Evolutionary conservation across 2,797 vertebrate genomes (phyloP), one percentile per base, ranked within the genome.

Genomic region (Arnoldichthys spilopterus): DNA sequence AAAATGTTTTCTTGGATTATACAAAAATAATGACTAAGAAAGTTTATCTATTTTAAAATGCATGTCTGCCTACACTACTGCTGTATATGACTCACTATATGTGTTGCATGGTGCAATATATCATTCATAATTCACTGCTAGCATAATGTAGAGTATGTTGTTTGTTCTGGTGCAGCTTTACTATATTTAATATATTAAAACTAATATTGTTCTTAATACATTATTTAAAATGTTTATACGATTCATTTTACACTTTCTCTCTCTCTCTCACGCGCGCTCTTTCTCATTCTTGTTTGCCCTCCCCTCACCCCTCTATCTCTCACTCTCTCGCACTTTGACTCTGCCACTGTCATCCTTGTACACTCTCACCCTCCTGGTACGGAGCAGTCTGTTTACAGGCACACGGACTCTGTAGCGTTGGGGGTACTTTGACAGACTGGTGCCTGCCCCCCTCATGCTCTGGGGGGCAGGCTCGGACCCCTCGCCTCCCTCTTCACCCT

Each of bases 281-380:
- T 53, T 69, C 70, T 72, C 37, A 34, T 16, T 59, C 18, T 40
- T 28, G 37, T n/a, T 78, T 43, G 79, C 77, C 64, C 80, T 75
- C 40, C 85, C 86, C 18, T 77, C 81, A 74, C 85, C 81, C 22
- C 84, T 30, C 80, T 84, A 80, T 79, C 62, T 78, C 51, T 86
- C 84, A 34, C 81, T 82, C 40, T 88, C 86, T n/a, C 79, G 82
- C 56, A 81, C 79, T 43, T 86, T 47, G 76, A 84, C 70, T 49
- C 72, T 87, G 49, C 69, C 82, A 2, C 76, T 86, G 9, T 86
- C 69, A 18, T 86, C 87, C 30, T 86, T 88, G 28, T 87, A 66
- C 68, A 93, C 85, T 66, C 84, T 93, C 68, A 93, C 88, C 75
- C 88, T 86, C 82, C 90, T 91, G 82, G 88, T 92, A 75, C 85